Evolutionary conservation across 2,797 vertebrate genomes (phyloP).

Genomic region (Anguilla anguilla): DNA sequence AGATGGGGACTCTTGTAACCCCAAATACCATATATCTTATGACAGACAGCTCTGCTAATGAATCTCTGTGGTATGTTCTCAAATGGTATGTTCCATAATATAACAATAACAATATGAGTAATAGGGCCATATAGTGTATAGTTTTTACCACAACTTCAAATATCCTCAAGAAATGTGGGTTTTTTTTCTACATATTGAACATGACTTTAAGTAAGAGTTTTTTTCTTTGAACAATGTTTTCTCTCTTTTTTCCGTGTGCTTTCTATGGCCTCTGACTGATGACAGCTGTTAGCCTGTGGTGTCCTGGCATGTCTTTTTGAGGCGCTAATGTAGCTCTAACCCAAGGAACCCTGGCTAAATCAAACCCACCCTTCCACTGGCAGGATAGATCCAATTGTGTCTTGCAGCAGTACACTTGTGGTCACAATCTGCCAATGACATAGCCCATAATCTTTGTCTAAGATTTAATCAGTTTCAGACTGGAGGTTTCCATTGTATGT

Average conservation of each 20-base stretch:
- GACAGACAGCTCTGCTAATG: neutral
- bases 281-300: constrained; percentile 1
- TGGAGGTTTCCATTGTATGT: neutral
- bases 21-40: neutral
- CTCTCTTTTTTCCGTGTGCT: neutral
- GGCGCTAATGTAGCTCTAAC: neutral
- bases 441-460: neutral
- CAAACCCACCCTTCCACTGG: neutral
- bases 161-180: neutral
- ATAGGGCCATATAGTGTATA: neutral
- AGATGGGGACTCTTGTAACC: neutral
- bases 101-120: neutral
- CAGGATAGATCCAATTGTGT: neutral
- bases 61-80: neutral
- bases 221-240: neutral
- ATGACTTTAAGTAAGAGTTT: neutral
- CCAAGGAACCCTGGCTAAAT: neutral
- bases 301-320: neutral
- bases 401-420: neutral
- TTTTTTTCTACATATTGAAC: neutral
- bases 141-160: neutral
- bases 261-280: neutral
- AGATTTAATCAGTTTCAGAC: constrained; percentile 10
- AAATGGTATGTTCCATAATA: neutral
- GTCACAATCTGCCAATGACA: constrained; percentile 6